Base-by-base conservation (phyloP, 2,113 vertebrate genomes). In the Dasypus novemcinctus region DNA sequence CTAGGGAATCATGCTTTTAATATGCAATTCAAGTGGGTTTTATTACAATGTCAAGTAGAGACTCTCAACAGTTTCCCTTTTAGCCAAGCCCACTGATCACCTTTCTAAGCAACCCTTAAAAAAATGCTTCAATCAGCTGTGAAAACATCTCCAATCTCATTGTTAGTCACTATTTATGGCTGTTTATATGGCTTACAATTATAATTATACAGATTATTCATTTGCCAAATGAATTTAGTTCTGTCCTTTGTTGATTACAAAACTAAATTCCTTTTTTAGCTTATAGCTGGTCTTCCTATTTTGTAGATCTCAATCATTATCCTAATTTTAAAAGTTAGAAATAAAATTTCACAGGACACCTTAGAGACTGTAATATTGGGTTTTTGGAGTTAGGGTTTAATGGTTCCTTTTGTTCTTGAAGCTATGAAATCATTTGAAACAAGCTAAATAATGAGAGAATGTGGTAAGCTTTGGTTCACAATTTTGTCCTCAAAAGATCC, bases 401-500 rank as follows among this genome's bases (percentile, higher is more conserved):
- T 59, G 23, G n/a, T 71, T 64, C 43, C 46, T 80, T 93, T 87
- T 88, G 54, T 41, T 27, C 71, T 95, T 92, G 36, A 92, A 36
- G 85, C 31, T 86, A 82, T 95, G 72, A 96, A 49, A 86, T 96
- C 79, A 96, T 27, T 86, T 69, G 41, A 94, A 57, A 75, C 72
- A 78, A 85, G n/a, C 14, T 87, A 41, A 94, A 61, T 41, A 83
- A 91, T 71, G 69, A 74, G 78, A 87, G 20, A 78, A 85, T 52
- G 38, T 49, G 38, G 79, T 92, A 63, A 95, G 81, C 76, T 49
- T 92, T 92, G 75, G 92, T 78, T 95, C 76, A 90, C 18, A 57
- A 25, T 74, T 88, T 87, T 94, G 61, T 95, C 95, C 95, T 96
- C 64, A 93, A 86, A 96, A 74, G 38, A 96, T 93, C 74, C 27